A percentile compares a stretch with the other conserved stretches of the same genome.
Conservation (phyloP, 2,888 invertebrate genomes). For the Alloplasta piceator region DNA sequence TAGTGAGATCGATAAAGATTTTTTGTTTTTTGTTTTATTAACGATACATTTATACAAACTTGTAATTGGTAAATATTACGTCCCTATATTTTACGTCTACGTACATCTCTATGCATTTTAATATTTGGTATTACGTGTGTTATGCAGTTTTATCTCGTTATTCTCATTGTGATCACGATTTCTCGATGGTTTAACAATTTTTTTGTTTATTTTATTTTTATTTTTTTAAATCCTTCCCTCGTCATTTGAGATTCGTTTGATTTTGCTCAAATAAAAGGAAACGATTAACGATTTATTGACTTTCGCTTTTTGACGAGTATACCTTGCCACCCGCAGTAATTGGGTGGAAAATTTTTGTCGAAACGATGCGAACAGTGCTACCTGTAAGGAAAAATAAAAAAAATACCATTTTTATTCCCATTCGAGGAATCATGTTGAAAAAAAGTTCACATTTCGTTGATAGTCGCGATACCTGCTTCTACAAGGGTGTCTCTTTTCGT, state of each 20-base stretch:
- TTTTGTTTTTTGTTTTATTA: slow-evolving; percentile 72
- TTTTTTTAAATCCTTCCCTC: slow-evolving; percentile 70
- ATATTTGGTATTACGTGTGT: slow-evolving; percentile 81
- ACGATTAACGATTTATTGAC: slow-evolving; percentile 80
- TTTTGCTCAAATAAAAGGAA: slow-evolving; percentile 82
- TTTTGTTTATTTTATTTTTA: slow-evolving; percentile 28
- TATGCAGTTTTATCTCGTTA: slow-evolving; percentile 64
- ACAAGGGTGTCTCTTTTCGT: slow-evolving; percentile 92
- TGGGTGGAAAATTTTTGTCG: slow-evolving; percentile 67
- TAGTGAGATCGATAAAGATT: slow-evolving; percentile 81
- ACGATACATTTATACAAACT: slow-evolving; percentile 82
- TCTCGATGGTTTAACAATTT: slow-evolving; percentile 36
- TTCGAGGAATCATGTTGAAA: slow-evolving; percentile 12
- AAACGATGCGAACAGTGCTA: slow-evolving; percentile 68
- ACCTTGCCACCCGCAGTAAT: slow-evolving; percentile 76
- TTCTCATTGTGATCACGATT: slow-evolving; percentile 59
- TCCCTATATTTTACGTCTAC: slow-evolving; percentile 73
- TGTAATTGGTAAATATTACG: slow-evolving; percentile 75
- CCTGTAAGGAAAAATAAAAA: slow-evolving; percentile 59
- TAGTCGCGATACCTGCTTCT: slow-evolving; percentile 77
- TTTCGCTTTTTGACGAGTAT: slow-evolving; percentile 80
- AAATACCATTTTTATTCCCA: slow-evolving; percentile 27
- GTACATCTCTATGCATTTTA: slow-evolving; percentile 79
- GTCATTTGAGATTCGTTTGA: slow-evolving; percentile 81
- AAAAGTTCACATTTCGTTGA: slow-evolving; percentile 4